Evolutionary conservation across 37 sponge, comb jelly and placozoan genomes (phyloP).

Genomic region (Crambe crambe): DNA sequence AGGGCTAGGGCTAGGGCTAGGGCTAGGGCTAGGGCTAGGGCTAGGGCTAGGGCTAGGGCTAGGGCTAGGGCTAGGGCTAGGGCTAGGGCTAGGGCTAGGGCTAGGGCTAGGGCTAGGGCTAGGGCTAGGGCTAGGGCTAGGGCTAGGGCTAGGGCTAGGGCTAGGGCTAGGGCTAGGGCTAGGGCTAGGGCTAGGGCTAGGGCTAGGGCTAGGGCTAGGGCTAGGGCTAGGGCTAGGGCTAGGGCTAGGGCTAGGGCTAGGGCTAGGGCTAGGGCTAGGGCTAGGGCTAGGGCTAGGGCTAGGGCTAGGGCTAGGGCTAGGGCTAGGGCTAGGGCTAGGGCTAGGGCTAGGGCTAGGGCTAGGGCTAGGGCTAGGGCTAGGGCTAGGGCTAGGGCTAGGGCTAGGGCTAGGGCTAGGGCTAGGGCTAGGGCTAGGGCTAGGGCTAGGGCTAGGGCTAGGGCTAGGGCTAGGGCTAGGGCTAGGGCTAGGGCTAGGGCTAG

Average conservation of each 20-base stretch:
- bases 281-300: slow-evolving; percentile 9
- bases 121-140: slow-evolving; percentile 1
- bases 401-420: neutral
- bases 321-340: slow-evolving; percentile 8
- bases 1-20: slow-evolving; percentile 12
- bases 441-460: slow-evolving; percentile 1
- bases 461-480: slow-evolving; percentile 1
- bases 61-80: neutral
- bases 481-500: slow-evolving; percentile 1
- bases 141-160: slow-evolving; percentile 1
- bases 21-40: neutral
- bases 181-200: neutral
- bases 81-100: slow-evolving; percentile 1
- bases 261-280: neutral
- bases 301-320: slow-evolving; percentile 18
- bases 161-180: slow-evolving; percentile 1
- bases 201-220: neutral
- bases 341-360: slow-evolving; percentile 9
- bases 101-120: slow-evolving; percentile 1
- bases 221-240: neutral
- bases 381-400: neutral
- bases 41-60: neutral
- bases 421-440: slow-evolving; percentile 1
- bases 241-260: no score
- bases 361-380: neutral